Evolutionary conservation across 1,140 invertebrate species (phyloP).

Genomic region (Pissodes strobi): DNA sequence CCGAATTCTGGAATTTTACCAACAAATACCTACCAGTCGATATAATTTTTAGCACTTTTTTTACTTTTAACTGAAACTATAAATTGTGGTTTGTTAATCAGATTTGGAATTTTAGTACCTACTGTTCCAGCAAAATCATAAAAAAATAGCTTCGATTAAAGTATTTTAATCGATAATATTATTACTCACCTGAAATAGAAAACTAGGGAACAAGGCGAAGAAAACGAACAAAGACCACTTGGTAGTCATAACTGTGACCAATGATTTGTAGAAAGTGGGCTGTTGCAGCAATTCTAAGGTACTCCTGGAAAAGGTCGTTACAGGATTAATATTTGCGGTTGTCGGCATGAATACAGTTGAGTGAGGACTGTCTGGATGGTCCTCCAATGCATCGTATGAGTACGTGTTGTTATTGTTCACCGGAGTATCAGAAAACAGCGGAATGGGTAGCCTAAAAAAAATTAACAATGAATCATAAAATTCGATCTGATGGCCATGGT

Average conservation of each 20-base stretch:
- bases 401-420: slow-evolving; percentile 50
- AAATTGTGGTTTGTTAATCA: no score
- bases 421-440: slow-evolving; percentile 45
- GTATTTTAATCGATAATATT: no score
- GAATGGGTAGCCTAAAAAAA: slow-evolving; percentile 37
- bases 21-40: slow-evolving; percentile 45
- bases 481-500: no score
- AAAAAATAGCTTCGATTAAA: no score
- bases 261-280: slow-evolving; percentile 50
- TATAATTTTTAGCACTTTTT: no score
- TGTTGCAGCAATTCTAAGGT: slow-evolving; percentile 36
- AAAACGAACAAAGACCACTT: slow-evolving; percentile 49
- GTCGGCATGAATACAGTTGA: slow-evolving; percentile 40
- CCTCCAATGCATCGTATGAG: slow-evolving; percentile 41
- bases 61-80: no score
- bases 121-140: slow-evolving; percentile 23
- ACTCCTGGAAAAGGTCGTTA: slow-evolving; percentile 2
- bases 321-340: not conserved
- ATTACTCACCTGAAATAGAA: slow-evolving; percentile 39
- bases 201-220: slow-evolving; percentile 46
- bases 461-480: no score
- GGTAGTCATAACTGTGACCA: slow-evolving; percentile 45
- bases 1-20: no score
- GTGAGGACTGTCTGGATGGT: not conserved
- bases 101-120: slow-evolving; percentile 11